Evolutionary conservation across 35 echinoderm and acorn worm species (phyloP).

Genomic region (Ophioderma brevispina): DNA sequence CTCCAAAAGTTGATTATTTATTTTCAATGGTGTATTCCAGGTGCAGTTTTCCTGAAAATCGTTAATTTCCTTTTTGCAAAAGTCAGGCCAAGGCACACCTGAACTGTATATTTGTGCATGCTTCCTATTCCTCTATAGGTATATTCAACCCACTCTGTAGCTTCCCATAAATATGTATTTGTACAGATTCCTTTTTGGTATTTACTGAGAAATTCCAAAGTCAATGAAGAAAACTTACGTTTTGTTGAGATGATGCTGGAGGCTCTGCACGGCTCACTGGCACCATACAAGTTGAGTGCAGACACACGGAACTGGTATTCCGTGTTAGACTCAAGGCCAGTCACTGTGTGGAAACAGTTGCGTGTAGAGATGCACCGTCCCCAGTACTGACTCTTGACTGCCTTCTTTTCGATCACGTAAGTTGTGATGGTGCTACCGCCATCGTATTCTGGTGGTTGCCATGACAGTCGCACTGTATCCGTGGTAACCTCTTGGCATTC

Average conservation of each 20-base stretch:
- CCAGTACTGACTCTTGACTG: conserved; percentile 58
- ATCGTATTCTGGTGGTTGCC: conserved; percentile 86
- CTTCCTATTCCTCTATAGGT: too few species aligned
- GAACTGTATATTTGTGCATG: too few species aligned
- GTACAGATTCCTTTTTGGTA: not conserved
- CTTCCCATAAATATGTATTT: not conserved
- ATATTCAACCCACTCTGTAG: not conserved
- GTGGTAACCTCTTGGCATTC: conserved; percentile 74
- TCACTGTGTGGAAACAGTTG: conserved; percentile 76
- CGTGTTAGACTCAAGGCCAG: conserved; percentile 77
- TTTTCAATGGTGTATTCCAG: too few species aligned
- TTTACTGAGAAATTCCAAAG: not conserved
- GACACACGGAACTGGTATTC: conserved; percentile 90
- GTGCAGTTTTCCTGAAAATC: too few species aligned
- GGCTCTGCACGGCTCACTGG: conserved; percentile 74
- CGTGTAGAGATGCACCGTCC: conserved; percentile 71
- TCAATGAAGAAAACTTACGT: conserved; percentile 59
- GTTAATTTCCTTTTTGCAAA: too few species aligned
- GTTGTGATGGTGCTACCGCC: conserved; percentile 81
- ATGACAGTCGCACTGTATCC: conserved; percentile 87
- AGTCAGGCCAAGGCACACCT: too few species aligned
- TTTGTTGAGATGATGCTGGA: conserved; percentile 53
- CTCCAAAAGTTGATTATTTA: too few species aligned
- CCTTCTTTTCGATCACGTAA: conserved; percentile 89
- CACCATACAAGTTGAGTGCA: conserved; percentile 84